Base-by-base conservation (phyloP, 1,140 invertebrate species). In the Sarcophaga peregrina region DNA sequence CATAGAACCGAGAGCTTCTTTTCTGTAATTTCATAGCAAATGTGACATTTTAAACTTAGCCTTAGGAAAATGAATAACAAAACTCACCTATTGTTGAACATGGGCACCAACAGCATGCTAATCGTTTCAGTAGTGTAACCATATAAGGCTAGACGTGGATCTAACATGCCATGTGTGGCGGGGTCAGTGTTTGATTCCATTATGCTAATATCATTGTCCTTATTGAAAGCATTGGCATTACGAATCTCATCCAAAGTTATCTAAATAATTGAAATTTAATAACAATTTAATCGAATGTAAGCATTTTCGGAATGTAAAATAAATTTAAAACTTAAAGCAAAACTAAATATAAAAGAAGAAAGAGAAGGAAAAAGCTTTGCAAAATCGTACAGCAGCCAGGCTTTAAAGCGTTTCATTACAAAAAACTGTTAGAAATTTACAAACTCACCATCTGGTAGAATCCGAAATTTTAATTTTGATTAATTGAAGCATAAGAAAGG, bases 1-100 rank as follows among this genome's bases (percentile, higher is more conserved):
- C 98, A 99, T 99, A 6, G 98, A 99, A 48, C 98, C 98, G 13
- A 99, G 92, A 7, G 98, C 97, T 94, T 99, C 98, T 92, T 99
- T 99, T 90, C 97, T 98, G 90, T 54, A 92, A 91, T 0, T 3
- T 1, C 13, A 73, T 46, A 52, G 17, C 68, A 10, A 80, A 48
- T 68, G 3, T 37, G 13, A 85, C 72, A 75, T 50, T 81, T 17
- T 84, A 82, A 82, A 17, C 68, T 83, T 52, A 50, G 15, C 15
- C 15, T 58, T 15, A 58, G 15, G 8, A 58, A 9, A 9, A 58
- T 20, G 6, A 37, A 37, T 37, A 37, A 37, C 4, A 37, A 37
- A 2, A 80, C 11, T 84, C 85, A 90, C 89, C 98, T 98, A 84
- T 97, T 98, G 87, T 96, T 95, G 84, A 99, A 95, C 98, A 99